Evolutionary conservation across 2,888 invertebrate species (phyloP).

Genomic region (Rhingia rostrata): DNA sequence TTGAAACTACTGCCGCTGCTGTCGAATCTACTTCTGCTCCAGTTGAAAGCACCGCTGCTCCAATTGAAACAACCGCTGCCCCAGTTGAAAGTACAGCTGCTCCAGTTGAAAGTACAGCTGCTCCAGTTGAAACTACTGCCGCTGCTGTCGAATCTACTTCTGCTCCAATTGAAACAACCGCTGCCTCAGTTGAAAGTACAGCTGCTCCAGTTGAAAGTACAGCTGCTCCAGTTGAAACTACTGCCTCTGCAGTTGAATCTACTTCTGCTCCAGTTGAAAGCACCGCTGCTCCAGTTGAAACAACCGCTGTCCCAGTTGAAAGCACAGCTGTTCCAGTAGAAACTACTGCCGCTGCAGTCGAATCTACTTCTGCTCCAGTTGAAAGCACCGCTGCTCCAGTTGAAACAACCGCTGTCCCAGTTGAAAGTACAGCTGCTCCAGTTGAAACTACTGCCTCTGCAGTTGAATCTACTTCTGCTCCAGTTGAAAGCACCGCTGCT

Average conservation of each 20-base stretch:
- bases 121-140: slow-evolving; percentile 10
- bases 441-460: slow-evolving; percentile 35
- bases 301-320: too few relatives aligned
- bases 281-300: too few relatives aligned
- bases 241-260: too few relatives aligned
- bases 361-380: slow-evolving; percentile 1
- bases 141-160: slow-evolving; percentile 3
- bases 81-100: slow-evolving; percentile 1
- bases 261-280: too few relatives aligned
- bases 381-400: slow-evolving; percentile 22
- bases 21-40: neutral
- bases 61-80: neutral
- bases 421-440: too few relatives aligned
- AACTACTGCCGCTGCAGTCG: slow-evolving; percentile 6
- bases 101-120: slow-evolving; percentile 5
- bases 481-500: neutral
- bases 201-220: too few relatives aligned
- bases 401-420: too few relatives aligned
- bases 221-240: too few relatives aligned
- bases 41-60: neutral
- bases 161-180: slow-evolving; percentile 12
- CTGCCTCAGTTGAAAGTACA: too few relatives aligned
- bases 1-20: slow-evolving; percentile 18
- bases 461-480: slow-evolving; percentile 15
- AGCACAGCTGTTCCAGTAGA: neutral